Evolutionary conservation across 35 echinoderm and acorn worm species (phyloP), one percentile per base, ranked within the genome.

Genomic region (Lytechinus pictus): DNA sequence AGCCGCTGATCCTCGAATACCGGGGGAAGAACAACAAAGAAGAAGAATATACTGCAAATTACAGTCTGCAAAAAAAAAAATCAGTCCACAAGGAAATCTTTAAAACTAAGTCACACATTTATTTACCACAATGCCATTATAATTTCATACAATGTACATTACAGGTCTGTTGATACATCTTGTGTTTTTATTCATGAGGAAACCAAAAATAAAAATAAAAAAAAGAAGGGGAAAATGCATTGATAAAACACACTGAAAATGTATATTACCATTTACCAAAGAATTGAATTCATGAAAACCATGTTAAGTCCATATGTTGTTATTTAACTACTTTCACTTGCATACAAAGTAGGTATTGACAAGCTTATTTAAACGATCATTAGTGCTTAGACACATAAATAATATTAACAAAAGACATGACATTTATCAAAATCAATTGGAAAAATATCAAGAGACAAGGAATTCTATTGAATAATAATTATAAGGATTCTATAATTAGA

Each of bases 91-190:
- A 24, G 4, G n/a, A 79, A 79, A 5, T 16, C 66, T 79, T 7
- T 79, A 79, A 24, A 79, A 79, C 66, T 79, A 79, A 79, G 66
- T 79, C 66, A 79, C 66, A 79, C 66, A 79, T 79, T 79, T 79
- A 79, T 79, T 79, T 79, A 79, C 66, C 66, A 79, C 66, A 79
- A 79, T n/a, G 19, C 66, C 66, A n/a, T 79, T n/a, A 79, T 79
- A 79, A 79, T 79, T 5, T 79, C 21, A 24, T 79, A 79, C 66
- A 79, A 79, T 79, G 14, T 79, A 14, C 66, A 79, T 79, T 79
- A 14, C 66, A 79, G 19, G 66, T 79, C n/a, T 79, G 66, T 24
- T n/a, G 19, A 6, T 79, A 79, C 66, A 79, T 44, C 33, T 44
- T 24, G n/a, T 16, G 4, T 4, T 24, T 79, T 24, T 24, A 79